Percentiles rank a stretch among this genome's conserved stretches.
phyloP scores from a whole-genome alignment of 2,113 vertebrate species.

The Pluvianellus socialis region DNA sequence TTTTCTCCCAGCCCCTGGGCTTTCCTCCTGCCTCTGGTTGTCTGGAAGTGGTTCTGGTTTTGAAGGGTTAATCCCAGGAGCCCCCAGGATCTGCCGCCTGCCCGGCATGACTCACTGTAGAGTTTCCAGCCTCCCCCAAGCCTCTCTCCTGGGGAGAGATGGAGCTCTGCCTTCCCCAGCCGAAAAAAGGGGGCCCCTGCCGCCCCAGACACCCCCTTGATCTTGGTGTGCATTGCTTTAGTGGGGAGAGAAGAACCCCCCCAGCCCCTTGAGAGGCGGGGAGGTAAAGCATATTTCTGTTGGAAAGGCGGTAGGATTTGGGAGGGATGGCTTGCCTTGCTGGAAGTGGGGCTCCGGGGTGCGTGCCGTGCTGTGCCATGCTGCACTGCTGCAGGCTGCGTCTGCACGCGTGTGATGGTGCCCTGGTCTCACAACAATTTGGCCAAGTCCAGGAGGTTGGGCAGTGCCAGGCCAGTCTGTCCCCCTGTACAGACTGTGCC shows the following conservation, averaged over 20 bases:
- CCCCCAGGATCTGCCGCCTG: constrained; percentile 40
- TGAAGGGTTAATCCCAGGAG: constrained; percentile 54
- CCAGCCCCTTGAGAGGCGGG: neutral
- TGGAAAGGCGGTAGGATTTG: neutral
- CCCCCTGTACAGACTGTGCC: neutral
- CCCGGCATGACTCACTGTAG: constrained; percentile 18
- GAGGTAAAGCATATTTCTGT: neutral
- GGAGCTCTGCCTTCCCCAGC: neutral
- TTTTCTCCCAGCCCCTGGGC: neutral
- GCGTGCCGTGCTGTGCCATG: neutral
- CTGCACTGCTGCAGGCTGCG: neutral
- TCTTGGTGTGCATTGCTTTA: neutral
- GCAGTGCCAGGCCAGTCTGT: neutral
- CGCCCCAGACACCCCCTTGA: neutral
- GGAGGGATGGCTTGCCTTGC: neutral
- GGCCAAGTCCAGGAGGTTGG: neutral
- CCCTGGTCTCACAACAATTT: neutral
- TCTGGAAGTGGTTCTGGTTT: neutral
- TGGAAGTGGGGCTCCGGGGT: neutral
- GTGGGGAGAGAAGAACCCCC: neutral
- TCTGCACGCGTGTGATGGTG: fast-evolving
- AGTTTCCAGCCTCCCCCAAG: constrained; percentile 54
- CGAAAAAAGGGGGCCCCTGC: neutral
- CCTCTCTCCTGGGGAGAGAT: neutral
- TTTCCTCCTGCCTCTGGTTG: neutral